Evolutionary conservation across 2,888 invertebrate genomes (phyloP), one percentile per base, ranked within the genome.

Genomic region (Polyploca ridens): DNA sequence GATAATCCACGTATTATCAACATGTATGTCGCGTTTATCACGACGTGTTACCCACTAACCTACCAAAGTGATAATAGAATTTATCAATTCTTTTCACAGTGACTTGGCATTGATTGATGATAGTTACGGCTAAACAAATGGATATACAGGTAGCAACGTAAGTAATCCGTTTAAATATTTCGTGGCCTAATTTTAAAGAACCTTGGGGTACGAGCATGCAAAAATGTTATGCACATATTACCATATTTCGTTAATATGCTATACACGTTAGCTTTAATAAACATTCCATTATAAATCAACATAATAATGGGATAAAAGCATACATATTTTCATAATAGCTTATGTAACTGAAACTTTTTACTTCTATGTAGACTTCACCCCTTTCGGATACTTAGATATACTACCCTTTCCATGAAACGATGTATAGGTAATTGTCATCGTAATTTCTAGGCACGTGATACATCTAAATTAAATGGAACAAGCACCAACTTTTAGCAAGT

Each of bases 71-170:
- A 88, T 89, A 88, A 82, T 62, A 60, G 33, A 58, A 27, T 61
- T 66, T 59, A 69, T 71, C 69, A 63, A 13, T 41, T 61, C 33
- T 71, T 72, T 75, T 73, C 75, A 73, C 63, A 71, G 69, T 69
- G 70, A 74, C 73, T 70, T 86, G 84, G 77, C 85, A 76, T 83
- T 91, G 90, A 90, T 91, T 79, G 90, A 90, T 88, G 78, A 59
- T 64, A 58, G 61, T 41, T 61, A 27, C 27, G 70, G 4, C 41
- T 65, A 64, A 64, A 63, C 64, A 63, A 69, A 61, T 71, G 70
- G 69, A 72, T 71, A 66, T 67, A 63, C 58, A 69, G 72, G 74
- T 72, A 69, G 65, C 41, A 63, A 27, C 61, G 62, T 49, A n/a
- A n/a, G 44, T 66, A 67, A 66, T 66, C 66, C 63, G 59, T 62